Evolutionary conservation across 2,797 vertebrate species (phyloP), one percentile per base, ranked within the genome.

Genomic region (Mormyrus hasselquistii): DNA sequence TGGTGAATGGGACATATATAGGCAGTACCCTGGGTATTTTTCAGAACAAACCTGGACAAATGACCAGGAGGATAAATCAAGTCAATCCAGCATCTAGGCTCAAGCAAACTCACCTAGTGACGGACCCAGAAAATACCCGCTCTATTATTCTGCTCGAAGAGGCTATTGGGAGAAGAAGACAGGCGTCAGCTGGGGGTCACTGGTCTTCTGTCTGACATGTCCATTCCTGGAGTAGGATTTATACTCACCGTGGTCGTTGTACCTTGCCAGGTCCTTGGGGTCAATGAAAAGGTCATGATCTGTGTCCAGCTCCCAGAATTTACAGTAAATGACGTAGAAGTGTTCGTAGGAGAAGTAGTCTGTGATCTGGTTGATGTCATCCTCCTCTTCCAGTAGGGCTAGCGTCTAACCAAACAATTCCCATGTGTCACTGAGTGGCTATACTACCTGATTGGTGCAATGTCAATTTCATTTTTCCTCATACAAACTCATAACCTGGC

Each of bases 261-360:
- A 99, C 93, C 97, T 96, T 47, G 96, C 96, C 90, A 99, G 95
- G 93, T 99, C 98, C 87, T 97, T 98, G 93, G 97, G 97, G 94
- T 98, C 98, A 87, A 99, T 98, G 93, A 98, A 99, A 90, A 99
- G 96, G 93, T 99, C 98, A 12, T 99, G 99, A 93, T 99, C 99
- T 62, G 96, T 97, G 94, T 99, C 99, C 94, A 99, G 95, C 95
- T 99, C 99, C 99, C 99, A 99, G 94, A 99, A 99, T 94, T 99
- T 99, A 97, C 99, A 99, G 94, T 99, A 99, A 95, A 99, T 99
- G 89, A 99, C 99, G 90, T 99, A 99, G 92, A 99, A 99, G 92
- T 99, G 99, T 92, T 99, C 98, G 0, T 99, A 99, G 90, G 99
- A 99, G 95, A 99, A 99, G 95, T 99, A 99, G 95, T 99, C 99